Conservation (phyloP, 2,797 vertebrate species). For the Pipistrellus kuhlii region DNA sequence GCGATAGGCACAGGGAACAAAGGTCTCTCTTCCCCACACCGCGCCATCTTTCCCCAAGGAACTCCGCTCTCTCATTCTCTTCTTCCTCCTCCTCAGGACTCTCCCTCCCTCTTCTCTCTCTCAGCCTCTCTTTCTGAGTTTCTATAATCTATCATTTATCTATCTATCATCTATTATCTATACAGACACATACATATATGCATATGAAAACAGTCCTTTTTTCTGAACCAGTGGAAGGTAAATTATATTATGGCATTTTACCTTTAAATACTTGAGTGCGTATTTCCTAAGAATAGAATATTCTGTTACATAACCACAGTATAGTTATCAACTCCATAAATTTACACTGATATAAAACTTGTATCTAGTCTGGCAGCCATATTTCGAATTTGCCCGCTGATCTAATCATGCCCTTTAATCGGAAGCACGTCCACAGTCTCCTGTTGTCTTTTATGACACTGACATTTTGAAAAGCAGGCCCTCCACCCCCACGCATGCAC, state of each 20-base stretch:
- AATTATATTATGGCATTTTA: neutral
- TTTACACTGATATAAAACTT: neutral
- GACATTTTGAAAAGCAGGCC: neutral
- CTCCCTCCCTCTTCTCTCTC: neutral
- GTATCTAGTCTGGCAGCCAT: neutral
- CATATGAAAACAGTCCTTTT: neutral
- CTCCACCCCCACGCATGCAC: neutral
- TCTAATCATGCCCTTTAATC: neutral
- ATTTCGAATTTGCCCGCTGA: neutral
- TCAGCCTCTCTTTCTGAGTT: neutral
- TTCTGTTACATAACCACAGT: neutral
- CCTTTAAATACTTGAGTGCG: slow-evolving; percentile 1
- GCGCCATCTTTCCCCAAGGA: neutral
- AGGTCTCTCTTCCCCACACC: neutral
- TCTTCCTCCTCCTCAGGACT: neutral
- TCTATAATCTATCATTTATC: neutral
- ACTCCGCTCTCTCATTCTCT: neutral
- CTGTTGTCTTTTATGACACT: neutral
- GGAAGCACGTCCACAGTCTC: neutral
- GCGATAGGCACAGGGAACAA: neutral
- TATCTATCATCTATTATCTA: neutral
- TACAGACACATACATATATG: neutral
- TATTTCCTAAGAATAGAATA: neutral
- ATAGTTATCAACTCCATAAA: neutral
- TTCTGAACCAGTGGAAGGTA: neutral